Evolutionary conservation across 2,888 invertebrate genomes (phyloP), one percentile per base, ranked within the genome.

Genomic region (Cristatella mucedo): DNA sequence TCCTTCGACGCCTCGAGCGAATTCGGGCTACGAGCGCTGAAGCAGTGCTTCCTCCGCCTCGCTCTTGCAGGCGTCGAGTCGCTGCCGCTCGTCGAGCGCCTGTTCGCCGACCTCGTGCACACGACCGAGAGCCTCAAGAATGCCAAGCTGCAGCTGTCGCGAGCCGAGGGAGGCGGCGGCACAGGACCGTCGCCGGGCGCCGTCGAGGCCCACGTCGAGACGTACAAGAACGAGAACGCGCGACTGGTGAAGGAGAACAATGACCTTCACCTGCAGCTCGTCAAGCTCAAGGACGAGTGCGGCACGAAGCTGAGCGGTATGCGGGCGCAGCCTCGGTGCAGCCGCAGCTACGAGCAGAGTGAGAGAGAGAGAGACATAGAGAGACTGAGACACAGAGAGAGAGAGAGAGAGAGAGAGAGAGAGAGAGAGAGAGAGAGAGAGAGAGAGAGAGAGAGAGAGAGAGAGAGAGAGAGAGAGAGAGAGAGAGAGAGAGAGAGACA

Each of bases 81-180:
- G 32, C 71, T 85, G 29, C 78, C 82, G 26, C 67, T 89, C 46
- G 81, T 85, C 48, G 79, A 82, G 66, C 76, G 75, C 56, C 63
- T 89, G 43, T 68, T 86, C 40, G 76, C 77, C 32, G 87, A 89
- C 67, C 72, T 87, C 43, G 71, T 85, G 44, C 79, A 81, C 60
- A 85, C 85, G 6, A 86, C 84, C n/a, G 78, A 80, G 50, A 83
- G 79, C 56, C 70, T 86, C 40, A 78, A 82, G 56, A 79, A 83
- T 67, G 78, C 82, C 47, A 85, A 85, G 72, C 73, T 76, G 44
- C 6, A 5, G 15, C n/a, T 18, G n/a, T 7, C 6, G 30, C n/a
- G 16, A 37, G 24, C 30, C 30, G 18, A 33, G 19, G 30, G 30
- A 30, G 30, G 30, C 20, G 18, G 30, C 30, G 4, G 9, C n/a